Evolutionary conservation across 2,888 invertebrate species (phyloP), one percentile per base, ranked within the genome.

Genomic region (Limenitis camilla): DNA sequence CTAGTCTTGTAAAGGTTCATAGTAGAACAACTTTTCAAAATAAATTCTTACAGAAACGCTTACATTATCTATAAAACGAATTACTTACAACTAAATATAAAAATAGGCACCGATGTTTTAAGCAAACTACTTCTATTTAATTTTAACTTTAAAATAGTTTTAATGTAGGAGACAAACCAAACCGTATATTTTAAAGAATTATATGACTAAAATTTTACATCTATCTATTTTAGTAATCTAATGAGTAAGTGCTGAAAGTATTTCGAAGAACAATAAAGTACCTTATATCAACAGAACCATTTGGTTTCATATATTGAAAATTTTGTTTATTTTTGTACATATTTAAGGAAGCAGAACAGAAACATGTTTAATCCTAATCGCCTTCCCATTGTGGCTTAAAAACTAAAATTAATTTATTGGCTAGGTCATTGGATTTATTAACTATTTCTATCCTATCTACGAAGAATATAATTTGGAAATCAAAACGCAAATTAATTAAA

Each of bases 31-130:
- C n/a, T n/a, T n/a, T 36, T 30, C 28, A 11, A 45, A 45, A 33
- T 36, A 36, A 44, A 31, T 43, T 30, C 32, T 39, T 50, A 43
- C 52, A 49, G 41, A 49, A 50, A 52, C 35, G 29, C 58, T 56
- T 59, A 61, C 49, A 46, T 56, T 57, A 56, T 43, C 53, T 55
- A 55, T 46, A 56, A 62, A 70, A 67, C 52, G 46, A 61, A 59
- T 58, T 42, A 61, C 58, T 57, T 60, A 61, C 45, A 56, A 36
- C 36, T 62, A 60, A 64, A 60, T 61, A 64, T 64, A 69, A 68
- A 68, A 72, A 74, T 81, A 81, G 79, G 81, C 82, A 81, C 82
- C 75, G 66, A 69, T 76, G 72, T 66, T 74, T 72, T 67, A 72
- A 81, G 81, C 81, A 62, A 71, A 67, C 78, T 81, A 81, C 74